Evolutionary conservation across 1,140 invertebrate genomes (phyloP).

Genomic region (Nautilus pompilius): DNA sequence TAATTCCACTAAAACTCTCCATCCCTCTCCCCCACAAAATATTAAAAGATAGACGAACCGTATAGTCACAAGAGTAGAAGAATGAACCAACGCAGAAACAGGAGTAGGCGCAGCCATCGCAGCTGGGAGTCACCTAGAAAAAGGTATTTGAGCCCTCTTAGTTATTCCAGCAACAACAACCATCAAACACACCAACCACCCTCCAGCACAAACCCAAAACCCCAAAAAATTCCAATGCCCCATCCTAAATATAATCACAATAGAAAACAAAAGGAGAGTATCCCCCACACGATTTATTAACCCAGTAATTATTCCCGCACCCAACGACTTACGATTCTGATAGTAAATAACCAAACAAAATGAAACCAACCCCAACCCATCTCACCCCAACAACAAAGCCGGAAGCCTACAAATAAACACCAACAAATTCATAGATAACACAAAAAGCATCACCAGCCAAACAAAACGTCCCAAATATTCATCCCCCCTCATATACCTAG

Average conservation of each 20-base stretch:
- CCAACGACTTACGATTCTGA: slow-evolving; percentile 62
- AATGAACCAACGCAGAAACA: slow-evolving; percentile 71
- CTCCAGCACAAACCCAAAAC: slow-evolving; percentile 19
- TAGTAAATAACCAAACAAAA: slow-evolving; percentile 69
- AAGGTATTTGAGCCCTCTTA: slow-evolving; percentile 72
- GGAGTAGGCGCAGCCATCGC: slow-evolving; percentile 70
- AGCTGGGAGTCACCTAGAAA: slow-evolving; percentile 67
- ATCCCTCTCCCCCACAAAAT: too few relatives aligned
- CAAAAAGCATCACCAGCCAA: too few relatives aligned
- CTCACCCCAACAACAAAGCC: slow-evolving; percentile 68
- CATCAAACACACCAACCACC: slow-evolving; percentile 53
- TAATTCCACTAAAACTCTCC: too few relatives aligned
- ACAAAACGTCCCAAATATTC: too few relatives aligned
- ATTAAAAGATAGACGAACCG: too few relatives aligned
- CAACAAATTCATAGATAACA: slow-evolving; percentile 67
- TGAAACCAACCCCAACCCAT: slow-evolving; percentile 66
- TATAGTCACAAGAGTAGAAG: slow-evolving; percentile 70
- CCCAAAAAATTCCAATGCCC: background rate
- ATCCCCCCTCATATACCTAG: background rate
- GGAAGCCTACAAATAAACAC: slow-evolving; percentile 68
- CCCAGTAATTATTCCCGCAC: slow-evolving; percentile 64
- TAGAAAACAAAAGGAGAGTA: slow-evolving; percentile 14
- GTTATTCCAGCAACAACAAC: slow-evolving; percentile 62
- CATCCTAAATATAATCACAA: slow-evolving; percentile 1
- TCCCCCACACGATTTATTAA: slow-evolving; percentile 60